Base-by-base conservation (phyloP, 2,888 invertebrate species). In the Cantharis lateralis region DNA sequence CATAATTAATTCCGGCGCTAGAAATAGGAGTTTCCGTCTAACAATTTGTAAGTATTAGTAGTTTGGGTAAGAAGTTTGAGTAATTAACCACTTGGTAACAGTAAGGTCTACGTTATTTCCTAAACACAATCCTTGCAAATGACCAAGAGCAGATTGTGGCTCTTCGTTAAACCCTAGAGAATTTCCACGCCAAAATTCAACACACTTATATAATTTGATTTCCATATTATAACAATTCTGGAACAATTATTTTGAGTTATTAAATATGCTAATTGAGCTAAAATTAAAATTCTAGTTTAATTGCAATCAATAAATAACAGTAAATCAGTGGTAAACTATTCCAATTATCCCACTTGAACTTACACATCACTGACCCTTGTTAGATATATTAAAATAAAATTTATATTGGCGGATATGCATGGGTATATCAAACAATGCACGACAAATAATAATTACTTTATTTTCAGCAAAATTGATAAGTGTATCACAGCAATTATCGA, bases 121-220 rank as follows among this genome's bases (percentile, higher is more conserved):
- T 70, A 66, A 71, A 78, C 76, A 76, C 76, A 78, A 78, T 76
- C 76, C 76, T 78, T 75, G 76, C 62, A 72, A 71, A 68, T 74
- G 74, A 78, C 78, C 78, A 72, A 20, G 72, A 69, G 71, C 61
- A 69, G 62, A 72, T 66, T 66, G 64, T 16, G 64, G 64, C 64
- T 66, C 64, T 66, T 66, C 64, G 64, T 66, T 66, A 66, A 66
- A 66, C 64, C 24, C 64, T n/a, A 66, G 64, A 66, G 64, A 66
- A 66, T 66, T 66, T 66, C 64, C n/a, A 66, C 24, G 24, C 64
- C 64, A 66, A 66, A 66, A 66, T 24, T 66, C 64, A 20, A 66
- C 64, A 66, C 64, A 66, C 13, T 66, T 66, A 48, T 66, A 66
- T 66, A 66, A 66, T 66, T 66, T 66, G 24, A 66, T 66, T 66